These are phyloP conservation scores for Sarcophaga rosellei DNA, from an alignment of 2,888 invertebrate species.

Conservation along the genomic window DNA sequence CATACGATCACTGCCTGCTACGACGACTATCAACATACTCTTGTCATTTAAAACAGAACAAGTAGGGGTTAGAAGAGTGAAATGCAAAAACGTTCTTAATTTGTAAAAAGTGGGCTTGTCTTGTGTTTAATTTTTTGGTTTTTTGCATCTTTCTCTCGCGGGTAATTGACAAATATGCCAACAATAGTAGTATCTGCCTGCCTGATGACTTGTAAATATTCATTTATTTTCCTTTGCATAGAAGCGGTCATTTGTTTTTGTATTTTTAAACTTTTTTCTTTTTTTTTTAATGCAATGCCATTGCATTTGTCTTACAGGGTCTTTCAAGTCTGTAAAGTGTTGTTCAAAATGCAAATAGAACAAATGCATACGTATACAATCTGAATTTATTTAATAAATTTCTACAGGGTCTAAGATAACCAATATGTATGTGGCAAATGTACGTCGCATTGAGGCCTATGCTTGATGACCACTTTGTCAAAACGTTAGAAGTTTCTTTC, in stretches of 20 bases:
- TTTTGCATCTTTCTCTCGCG: not conserved
- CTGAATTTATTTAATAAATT: too few species aligned
- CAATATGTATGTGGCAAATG: too few species aligned
- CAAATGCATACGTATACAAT: too few species aligned
- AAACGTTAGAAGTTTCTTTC: too few species aligned
- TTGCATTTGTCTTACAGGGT: not conserved
- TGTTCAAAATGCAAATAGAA: too few species aligned
- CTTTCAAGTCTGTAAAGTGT: too few species aligned
- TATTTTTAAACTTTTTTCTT: not conserved
- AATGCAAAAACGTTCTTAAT: constrained; percentile 12
- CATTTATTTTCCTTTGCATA: constrained; percentile 68
- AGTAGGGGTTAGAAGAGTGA: not conserved
- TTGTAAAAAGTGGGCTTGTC: constrained; percentile 65
- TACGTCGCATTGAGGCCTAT: too few species aligned
- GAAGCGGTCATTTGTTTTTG: constrained; percentile 76
- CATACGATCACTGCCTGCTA: constrained; percentile 53
- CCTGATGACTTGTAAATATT: constrained; percentile 55
- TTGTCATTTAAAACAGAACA: constrained; percentile 32
- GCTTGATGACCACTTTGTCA: too few species aligned
- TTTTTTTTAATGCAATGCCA: constrained; percentile 2
- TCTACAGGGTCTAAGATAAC: too few species aligned
- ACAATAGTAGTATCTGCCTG: constrained; percentile 13
- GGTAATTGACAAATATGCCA: constrained; percentile 67
- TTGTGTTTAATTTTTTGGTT: constrained; percentile 31
- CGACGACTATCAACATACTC: constrained; percentile 16